Evolutionary conservation across 2,888 invertebrate genomes (phyloP).

Genomic region (Gymnoscelis rufifasciata): DNA sequence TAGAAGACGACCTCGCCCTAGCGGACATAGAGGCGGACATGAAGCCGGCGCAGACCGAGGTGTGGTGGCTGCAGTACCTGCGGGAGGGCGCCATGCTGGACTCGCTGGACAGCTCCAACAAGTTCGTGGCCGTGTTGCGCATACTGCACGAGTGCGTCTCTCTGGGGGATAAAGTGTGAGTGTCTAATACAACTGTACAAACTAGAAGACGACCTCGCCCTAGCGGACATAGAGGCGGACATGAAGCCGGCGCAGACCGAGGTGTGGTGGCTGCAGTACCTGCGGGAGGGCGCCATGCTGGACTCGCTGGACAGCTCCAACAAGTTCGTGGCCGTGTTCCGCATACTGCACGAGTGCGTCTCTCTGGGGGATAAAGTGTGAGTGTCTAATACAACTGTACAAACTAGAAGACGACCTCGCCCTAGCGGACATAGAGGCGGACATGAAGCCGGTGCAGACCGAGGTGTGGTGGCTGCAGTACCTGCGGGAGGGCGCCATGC

Average conservation of each 20-base stretch:
- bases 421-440: conserved; percentile 51
- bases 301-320: conserved; percentile 83
- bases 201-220: conserved; percentile 45
- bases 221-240: conserved; percentile 53
- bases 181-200: neutral
- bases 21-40: conserved; percentile 55
- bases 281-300: conserved; percentile 80
- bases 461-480: conserved; percentile 84
- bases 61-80: conserved; percentile 85
- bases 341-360: conserved; percentile 88
- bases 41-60: conserved; percentile 55
- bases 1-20: conserved; percentile 46
- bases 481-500: conserved; percentile 80
- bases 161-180: conserved; percentile 90
- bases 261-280: conserved; percentile 84
- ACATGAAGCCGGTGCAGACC: conserved; percentile 51
- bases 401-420: conserved; percentile 43
- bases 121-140: conserved; percentile 85
- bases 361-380: conserved; percentile 91
- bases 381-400: neutral
- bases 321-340: conserved; percentile 86
- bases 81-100: conserved; percentile 80
- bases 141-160: conserved; percentile 88
- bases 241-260: conserved; percentile 55
- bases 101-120: conserved; percentile 84